Conservation (phyloP, 2,797 vertebrate species). For the Trichosurus vulpecula region DNA sequence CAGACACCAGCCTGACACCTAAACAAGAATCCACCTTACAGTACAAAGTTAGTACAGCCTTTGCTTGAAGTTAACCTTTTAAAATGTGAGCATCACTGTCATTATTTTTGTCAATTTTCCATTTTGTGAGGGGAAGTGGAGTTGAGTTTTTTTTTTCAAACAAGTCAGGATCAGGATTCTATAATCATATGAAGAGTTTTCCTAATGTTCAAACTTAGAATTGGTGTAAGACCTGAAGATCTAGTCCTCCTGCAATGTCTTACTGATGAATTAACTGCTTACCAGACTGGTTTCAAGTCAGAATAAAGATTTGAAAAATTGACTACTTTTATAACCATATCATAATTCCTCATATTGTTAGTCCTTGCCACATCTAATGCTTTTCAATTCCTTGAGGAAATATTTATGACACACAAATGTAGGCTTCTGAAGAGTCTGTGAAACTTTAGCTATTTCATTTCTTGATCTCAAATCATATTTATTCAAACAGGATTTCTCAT, state of each 20-base stretch:
- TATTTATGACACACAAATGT: background rate
- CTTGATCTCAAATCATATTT: background rate
- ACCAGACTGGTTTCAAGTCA: background rate
- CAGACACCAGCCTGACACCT: background rate
- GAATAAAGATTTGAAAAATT: background rate
- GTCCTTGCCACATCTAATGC: background rate
- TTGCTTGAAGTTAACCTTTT: background rate
- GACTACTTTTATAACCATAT: background rate
- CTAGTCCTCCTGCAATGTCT: background rate
- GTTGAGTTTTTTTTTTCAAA: background rate
- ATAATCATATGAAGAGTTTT: background rate
- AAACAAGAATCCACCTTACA: background rate
- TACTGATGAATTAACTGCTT: background rate
- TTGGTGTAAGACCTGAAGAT: background rate
- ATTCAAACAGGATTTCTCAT: background rate
- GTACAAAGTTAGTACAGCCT: background rate
- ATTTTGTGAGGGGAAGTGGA: background rate
- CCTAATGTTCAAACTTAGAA: background rate
- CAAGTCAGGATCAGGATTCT: background rate
- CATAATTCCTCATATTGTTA: background rate
- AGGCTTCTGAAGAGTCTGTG: background rate
- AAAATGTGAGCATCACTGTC: background rate
- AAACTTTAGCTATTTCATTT: background rate
- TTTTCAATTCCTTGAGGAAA: background rate
- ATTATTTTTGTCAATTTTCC: background rate